These are phyloP conservation scores for Urocitellus parryii DNA, from an alignment of 2,113 vertebrate genomes.

Conservation along the genomic window DNA sequence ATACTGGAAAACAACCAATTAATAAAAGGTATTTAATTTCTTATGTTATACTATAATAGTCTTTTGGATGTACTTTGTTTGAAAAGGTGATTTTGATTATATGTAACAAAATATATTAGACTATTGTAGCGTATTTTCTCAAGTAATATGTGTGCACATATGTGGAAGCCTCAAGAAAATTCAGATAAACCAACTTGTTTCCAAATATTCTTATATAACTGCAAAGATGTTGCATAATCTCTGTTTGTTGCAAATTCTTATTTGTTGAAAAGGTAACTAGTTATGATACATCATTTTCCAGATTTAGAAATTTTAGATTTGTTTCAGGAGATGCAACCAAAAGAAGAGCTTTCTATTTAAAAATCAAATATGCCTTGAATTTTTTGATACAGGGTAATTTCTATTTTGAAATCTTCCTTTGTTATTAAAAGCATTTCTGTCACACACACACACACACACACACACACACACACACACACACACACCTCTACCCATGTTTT, in stretches of 20 bases:
- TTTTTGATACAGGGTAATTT: not conserved
- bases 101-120: not conserved
- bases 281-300: not conserved
- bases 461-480: not conserved
- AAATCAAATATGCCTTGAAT: constrained; percentile 32
- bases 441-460: too few relatives aligned
- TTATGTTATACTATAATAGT: not conserved
- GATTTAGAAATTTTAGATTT: constrained; percentile 39
- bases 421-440: not conserved
- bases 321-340: not conserved
- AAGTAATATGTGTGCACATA: not conserved
- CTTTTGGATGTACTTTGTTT: constrained; percentile 5
- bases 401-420: constrained; percentile 41
- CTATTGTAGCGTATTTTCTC: not conserved
- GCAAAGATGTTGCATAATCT: not conserved
- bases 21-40: not conserved
- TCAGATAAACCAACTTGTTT: not conserved
- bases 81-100: not conserved
- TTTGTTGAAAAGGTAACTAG: constrained; percentile 7
- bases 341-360: not conserved
- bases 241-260: not conserved
- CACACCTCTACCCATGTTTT: not conserved
- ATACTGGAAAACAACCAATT: not conserved
- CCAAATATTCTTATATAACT: not conserved
- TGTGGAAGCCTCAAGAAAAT: not conserved